A percentile compares a stretch with the other conserved stretches of the same genome.
phyloP scores from a whole-genome alignment of 2,888 invertebrate genomes.

The Idaea biselata region DNA sequence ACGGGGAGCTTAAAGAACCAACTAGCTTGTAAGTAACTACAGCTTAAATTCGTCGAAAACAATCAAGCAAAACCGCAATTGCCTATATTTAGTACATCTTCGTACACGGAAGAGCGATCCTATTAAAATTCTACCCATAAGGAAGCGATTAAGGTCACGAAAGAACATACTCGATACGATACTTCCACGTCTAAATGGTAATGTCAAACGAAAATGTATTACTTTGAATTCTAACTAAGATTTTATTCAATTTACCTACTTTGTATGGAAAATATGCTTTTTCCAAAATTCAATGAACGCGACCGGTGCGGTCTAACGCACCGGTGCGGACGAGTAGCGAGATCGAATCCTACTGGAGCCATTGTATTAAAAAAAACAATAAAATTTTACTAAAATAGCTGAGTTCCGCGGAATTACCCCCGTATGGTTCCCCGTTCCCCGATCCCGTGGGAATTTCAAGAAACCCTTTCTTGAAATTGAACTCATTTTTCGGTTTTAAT shows the following conservation, averaged over 20 bases:
- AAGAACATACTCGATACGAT: not conserved
- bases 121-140: slow-evolving; percentile 15
- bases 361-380: too few relatives aligned
- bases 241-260: not conserved
- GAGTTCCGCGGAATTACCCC: too few relatives aligned
- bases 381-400: too few relatives aligned
- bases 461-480: too few relatives aligned
- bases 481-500: too few relatives aligned
- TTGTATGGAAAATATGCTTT: too few relatives aligned
- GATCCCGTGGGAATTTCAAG: too few relatives aligned
- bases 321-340: too few relatives aligned
- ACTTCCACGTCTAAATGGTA: slow-evolving; percentile 8
- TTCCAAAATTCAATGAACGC: too few relatives aligned
- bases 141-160: slow-evolving; percentile 13
- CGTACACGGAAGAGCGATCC: slow-evolving; percentile 16
- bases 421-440: too few relatives aligned
- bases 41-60: slow-evolving; percentile 2
- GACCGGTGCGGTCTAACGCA: too few relatives aligned
- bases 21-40: not conserved
- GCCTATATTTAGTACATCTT: slow-evolving; percentile 6
- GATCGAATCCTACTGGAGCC: too few relatives aligned
- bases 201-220: slow-evolving; percentile 10
- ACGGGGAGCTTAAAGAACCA: not conserved
- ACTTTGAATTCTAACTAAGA: slow-evolving; percentile 4
- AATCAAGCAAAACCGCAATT: not conserved